phyloP scores from a whole-genome alignment of 2,113 vertebrate species.

The Echinops telfairi region DNA sequence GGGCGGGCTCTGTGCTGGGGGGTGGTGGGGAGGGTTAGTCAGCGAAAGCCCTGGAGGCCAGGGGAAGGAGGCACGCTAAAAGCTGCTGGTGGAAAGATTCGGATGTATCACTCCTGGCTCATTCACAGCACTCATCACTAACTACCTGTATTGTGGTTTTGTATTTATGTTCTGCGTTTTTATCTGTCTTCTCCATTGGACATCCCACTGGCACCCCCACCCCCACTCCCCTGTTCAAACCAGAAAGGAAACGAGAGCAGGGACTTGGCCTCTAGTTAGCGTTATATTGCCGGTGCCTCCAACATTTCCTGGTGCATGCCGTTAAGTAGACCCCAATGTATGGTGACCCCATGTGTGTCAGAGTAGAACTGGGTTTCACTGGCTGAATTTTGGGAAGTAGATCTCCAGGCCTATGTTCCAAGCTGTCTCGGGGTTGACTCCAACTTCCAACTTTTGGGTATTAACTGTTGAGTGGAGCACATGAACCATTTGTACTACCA shows the following conservation, averaged over 20 bases:
- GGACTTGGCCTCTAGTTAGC: neutral
- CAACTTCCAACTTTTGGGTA: neutral
- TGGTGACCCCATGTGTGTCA: neutral
- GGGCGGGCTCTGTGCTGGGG: neutral
- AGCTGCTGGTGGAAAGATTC: neutral
- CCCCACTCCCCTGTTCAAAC: neutral
- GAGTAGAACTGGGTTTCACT: neutral
- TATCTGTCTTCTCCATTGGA: neutral
- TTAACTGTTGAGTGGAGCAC: neutral
- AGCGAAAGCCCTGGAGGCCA: neutral
- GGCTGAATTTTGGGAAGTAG: neutral
- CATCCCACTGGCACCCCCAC: neutral
- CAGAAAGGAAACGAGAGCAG: neutral
- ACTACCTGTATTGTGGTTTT: neutral
- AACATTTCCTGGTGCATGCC: neutral
- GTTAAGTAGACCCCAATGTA: neutral
- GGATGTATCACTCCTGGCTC: neutral
- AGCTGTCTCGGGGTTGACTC: neutral
- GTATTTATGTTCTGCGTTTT: neutral
- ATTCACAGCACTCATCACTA: neutral
- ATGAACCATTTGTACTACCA: neutral
- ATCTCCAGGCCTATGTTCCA: neutral
- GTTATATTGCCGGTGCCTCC: neutral
- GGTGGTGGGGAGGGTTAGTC: neutral
- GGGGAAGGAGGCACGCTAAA: neutral